Base-by-base conservation (phyloP, 2,113 vertebrate species). In the Lagenorhynchus albirostris region DNA sequence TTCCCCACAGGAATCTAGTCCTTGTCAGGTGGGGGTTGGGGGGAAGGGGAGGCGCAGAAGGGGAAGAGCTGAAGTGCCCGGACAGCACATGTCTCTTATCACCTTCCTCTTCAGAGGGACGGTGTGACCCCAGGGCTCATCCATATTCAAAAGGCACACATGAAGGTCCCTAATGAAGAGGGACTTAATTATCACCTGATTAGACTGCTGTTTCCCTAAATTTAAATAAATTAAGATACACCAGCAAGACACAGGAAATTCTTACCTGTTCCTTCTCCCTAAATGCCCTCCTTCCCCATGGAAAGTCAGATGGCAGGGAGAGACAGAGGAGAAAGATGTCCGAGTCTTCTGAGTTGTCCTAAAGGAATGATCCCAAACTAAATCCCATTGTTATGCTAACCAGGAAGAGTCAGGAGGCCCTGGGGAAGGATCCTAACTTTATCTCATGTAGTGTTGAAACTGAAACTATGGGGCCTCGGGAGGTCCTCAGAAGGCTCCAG, bases 211-310 rank as follows among this genome's bases (percentile, higher is more conserved):
- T 82, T 83, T 85, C 71, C 84, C 94, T 93, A 93, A 81, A 97
- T 98, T 98, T 98, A 97, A 98, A 97, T 98, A 97, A 87, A 98
- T 98, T 97, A 94, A 92, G 96, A 97, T 92, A 95, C 11, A 94
- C 80, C 88, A 94, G 60, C 76, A 77, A 95, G 93, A 96, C 20
- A 77, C 83, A 95, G 71, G 94, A 86, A 94, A 94, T 77, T n/a
- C n/a, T 98, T 38, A 92, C 92, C 83, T 83, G 74, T 67, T 85
- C 60, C 76, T 53, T 85, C 74, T 94, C 53, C 83, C 94, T 71
- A 82, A 96, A 77, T 86, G 76, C 10, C 81, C 71, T 70, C 58
- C 25, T 92, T 91, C 67, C 44, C 82, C 26, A 1, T 33, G 63
- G 41, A 68, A 93, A 92, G 83, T 95, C 95, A 84, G n/a, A 70